These are phyloP conservation scores for Stylophora pistillata DNA, from an alignment of 64 coral and sea anemone species.

Conservation along the genomic window DNA sequence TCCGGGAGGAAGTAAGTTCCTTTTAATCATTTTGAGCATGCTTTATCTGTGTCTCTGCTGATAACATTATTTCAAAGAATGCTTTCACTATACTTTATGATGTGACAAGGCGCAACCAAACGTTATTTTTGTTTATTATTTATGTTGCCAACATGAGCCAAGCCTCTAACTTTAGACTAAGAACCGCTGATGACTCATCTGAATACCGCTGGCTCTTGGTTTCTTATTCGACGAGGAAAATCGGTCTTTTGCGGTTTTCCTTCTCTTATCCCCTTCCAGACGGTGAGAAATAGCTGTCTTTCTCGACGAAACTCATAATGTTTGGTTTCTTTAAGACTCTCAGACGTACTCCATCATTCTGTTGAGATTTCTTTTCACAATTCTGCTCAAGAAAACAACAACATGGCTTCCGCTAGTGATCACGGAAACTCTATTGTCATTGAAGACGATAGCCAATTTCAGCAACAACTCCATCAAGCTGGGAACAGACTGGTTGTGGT, in stretches of 20 bases:
- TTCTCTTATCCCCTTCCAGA: not conserved
- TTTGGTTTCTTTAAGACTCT: not conserved
- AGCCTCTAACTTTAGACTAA: not conserved
- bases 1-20: too few species aligned
- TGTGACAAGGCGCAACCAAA: not conserved
- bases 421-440: constrained; percentile 86
- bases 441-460: constrained; percentile 67
- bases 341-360: not conserved
- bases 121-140: not conserved
- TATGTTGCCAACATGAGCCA: constrained; percentile 26
- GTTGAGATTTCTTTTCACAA: not conserved
- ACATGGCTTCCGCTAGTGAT: constrained; percentile 65
- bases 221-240: not conserved
- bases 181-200: constrained; percentile 20
- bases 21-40: too few species aligned
- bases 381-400: not conserved
- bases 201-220: not conserved
- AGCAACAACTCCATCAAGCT: constrained; percentile 72
- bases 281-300: not conserved
- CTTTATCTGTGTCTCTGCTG: too few species aligned
- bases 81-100: not conserved
- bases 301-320: not conserved
- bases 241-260: not conserved
- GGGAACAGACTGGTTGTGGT: constrained; percentile 80
- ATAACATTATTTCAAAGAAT: too few species aligned